These are phyloP conservation scores for Eudemis profundana DNA, from an alignment of 2,888 invertebrate species.

Conservation along the genomic window DNA sequence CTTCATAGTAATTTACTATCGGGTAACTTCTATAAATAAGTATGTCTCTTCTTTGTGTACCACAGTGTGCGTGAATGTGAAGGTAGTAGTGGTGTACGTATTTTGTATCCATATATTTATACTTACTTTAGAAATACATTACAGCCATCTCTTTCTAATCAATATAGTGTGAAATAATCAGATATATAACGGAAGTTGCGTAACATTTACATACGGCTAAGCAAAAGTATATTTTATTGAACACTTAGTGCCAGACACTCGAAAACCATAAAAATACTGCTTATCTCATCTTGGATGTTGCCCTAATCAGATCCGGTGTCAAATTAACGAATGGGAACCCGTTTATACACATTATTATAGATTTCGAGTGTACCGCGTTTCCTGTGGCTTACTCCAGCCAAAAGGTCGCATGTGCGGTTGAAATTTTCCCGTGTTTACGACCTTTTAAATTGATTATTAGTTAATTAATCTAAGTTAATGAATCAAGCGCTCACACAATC, in stretches of 20 bases:
- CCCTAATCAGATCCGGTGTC: slow-evolving; percentile 20
- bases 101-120: no score
- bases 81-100: no score
- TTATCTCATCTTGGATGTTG: background rate
- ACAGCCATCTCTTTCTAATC: no score
- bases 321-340: slow-evolving; percentile 19
- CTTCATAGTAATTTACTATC: no score
- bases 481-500: slow-evolving; percentile 17
- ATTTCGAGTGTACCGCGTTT: slow-evolving; percentile 19
- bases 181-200: background rate
- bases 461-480: slow-evolving; percentile 33
- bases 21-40: no score
- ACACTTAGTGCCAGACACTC: background rate
- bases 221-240: background rate
- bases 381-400: background rate
- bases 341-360: slow-evolving; percentile 28
- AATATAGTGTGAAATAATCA: no score
- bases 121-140: no score
- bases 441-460: slow-evolving; percentile 10
- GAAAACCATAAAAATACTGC: background rate
- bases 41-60: no score
- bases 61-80: no score
- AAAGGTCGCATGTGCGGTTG: background rate
- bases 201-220: background rate
- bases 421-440: background rate